A percentile compares a stretch with the other conserved stretches of the same genome.
Conservation (phyloP, 2,888 invertebrate species). For the Oscheius sp. region DNA sequence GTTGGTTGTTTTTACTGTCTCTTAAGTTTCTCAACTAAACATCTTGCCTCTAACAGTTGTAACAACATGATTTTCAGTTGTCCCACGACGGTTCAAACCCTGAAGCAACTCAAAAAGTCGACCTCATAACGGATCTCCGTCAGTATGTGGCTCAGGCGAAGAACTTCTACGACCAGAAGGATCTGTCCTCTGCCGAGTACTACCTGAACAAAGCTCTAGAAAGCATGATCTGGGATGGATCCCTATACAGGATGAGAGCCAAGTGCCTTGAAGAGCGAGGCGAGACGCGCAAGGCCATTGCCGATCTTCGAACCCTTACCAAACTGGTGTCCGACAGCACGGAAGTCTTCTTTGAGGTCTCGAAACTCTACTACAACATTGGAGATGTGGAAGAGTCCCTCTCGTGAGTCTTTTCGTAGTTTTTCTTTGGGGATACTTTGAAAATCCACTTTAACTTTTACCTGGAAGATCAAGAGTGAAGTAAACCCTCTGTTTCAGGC, state of each 20-base stretch:
- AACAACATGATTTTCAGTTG: slow-evolving; percentile 76
- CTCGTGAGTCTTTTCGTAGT: slow-evolving; percentile 77
- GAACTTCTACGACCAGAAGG: slow-evolving; percentile 63
- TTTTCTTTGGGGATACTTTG: not conserved
- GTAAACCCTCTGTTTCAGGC: slow-evolving; percentile 76
- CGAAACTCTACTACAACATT: slow-evolving; percentile 86
- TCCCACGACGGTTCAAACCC: slow-evolving; percentile 83
- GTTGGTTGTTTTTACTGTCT: slow-evolving; percentile 43
- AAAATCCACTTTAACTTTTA: too few species aligned
- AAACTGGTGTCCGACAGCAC: slow-evolving; percentile 92
- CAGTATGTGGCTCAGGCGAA: slow-evolving; percentile 49
- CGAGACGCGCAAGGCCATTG: slow-evolving; percentile 87
- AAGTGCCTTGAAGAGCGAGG: slow-evolving; percentile 85
- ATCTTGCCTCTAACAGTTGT: not conserved
- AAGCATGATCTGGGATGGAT: slow-evolving; percentile 84
- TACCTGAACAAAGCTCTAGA: slow-evolving; percentile 76
- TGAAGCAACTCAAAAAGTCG: slow-evolving; percentile 82
- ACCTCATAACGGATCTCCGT: slow-evolving; percentile 80
- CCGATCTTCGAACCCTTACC: slow-evolving; percentile 89
- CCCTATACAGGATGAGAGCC: slow-evolving; percentile 86
- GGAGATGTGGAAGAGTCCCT: slow-evolving; percentile 92
- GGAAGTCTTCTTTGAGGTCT: slow-evolving; percentile 85
- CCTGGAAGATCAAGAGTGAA: too few species aligned
- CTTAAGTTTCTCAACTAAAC: not conserved
- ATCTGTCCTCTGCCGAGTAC: slow-evolving; percentile 80